A percentile compares a stretch with the other conserved stretches of the same genome.
phyloP scores from a whole-genome alignment of 1,140 invertebrate species.

The Pentalonia nigronervosa region DNA sequence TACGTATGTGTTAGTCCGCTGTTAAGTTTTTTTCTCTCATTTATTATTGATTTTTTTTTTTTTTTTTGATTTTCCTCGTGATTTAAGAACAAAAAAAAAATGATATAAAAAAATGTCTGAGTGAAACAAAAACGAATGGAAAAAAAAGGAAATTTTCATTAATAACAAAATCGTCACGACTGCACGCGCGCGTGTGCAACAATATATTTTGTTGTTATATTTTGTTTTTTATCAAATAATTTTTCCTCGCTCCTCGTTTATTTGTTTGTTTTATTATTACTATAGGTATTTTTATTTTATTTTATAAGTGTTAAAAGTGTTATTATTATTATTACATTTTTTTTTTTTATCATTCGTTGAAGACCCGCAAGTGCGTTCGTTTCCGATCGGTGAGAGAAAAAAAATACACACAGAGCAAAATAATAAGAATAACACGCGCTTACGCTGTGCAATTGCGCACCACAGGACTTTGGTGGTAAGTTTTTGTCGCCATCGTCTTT shows the following conservation, averaged over 20 bases:
- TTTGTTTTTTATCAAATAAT: constrained; percentile 30
- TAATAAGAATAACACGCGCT: neutral
- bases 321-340: constrained; percentile 17
- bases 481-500: neutral
- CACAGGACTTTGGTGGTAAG: constrained; percentile 34
- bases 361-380: constrained; percentile 30
- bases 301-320: constrained; percentile 48
- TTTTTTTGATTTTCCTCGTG: neutral
- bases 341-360: neutral
- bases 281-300: constrained; percentile 33
- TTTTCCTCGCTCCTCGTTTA: constrained; percentile 36
- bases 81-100: neutral
- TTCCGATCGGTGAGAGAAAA: neutral
- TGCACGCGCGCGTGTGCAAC: neutral
- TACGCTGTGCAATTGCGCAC: neutral
- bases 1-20: constrained; percentile 46
- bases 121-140: neutral
- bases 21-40: constrained; percentile 32
- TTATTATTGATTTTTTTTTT: constrained; percentile 24
- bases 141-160: constrained; percentile 1
- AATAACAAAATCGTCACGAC: constrained; percentile 18
- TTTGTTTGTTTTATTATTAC: constrained; percentile 33
- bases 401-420: neutral
- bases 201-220: neutral
- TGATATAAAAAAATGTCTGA: neutral